Evolutionary conservation across 2,888 invertebrate genomes (phyloP).

Genomic region (Caradrina kadenii): DNA sequence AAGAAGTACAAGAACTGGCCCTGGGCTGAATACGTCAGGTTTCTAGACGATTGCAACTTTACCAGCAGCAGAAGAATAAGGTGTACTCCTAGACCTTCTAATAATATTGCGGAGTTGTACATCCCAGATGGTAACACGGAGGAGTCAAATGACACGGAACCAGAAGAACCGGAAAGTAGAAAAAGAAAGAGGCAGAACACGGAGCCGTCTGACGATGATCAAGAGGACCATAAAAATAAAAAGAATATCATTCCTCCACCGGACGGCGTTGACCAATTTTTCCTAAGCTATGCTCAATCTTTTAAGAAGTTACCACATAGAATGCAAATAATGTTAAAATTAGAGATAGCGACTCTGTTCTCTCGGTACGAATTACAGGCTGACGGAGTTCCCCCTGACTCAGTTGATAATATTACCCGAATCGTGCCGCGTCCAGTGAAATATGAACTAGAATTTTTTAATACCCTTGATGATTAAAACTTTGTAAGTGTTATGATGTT

Average conservation of each 20-base stretch:
- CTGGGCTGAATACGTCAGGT: constrained; percentile 54
- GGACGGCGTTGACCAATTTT: constrained; percentile 46
- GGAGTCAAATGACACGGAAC: constrained; percentile 24
- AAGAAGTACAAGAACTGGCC: constrained; percentile 64
- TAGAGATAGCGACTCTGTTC: constrained; percentile 59
- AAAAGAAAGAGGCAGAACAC: constrained; percentile 7
- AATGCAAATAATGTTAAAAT: constrained; percentile 59
- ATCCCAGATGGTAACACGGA: constrained; percentile 15
- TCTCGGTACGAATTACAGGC: constrained; percentile 51
- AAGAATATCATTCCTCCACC: not conserved
- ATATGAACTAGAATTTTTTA: constrained; percentile 17
- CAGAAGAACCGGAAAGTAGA: constrained; percentile 12
- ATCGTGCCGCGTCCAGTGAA: constrained; percentile 31
- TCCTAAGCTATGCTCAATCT: constrained; percentile 52
- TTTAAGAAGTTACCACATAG: constrained; percentile 52
- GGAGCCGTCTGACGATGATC: constrained; percentile 5
- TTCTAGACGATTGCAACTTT: constrained; percentile 41
- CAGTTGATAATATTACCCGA: constrained; percentile 23
- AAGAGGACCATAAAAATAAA: not conserved
- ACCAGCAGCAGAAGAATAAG: constrained; percentile 5
- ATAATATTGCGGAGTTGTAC: not conserved
- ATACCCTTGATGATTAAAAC: not conserved
- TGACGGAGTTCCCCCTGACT: constrained; percentile 18
- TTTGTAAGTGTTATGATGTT: not conserved
- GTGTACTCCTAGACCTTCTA: not conserved